Evolutionary conservation across 2,113 vertebrate species (phyloP).

Genomic region (Semnornis frantzii): DNA sequence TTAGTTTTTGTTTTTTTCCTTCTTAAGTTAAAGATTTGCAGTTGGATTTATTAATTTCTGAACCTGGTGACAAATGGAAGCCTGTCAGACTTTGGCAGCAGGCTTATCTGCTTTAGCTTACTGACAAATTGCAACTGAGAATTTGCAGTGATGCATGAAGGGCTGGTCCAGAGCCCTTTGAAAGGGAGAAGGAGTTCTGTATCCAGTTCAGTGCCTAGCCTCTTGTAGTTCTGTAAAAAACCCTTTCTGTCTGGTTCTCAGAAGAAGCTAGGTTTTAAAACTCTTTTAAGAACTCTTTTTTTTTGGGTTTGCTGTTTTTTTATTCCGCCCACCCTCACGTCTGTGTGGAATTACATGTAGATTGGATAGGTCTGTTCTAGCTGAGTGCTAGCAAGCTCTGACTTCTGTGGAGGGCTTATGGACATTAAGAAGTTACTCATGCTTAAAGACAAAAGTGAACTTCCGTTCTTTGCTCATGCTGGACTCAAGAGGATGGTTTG

Average conservation of each 20-base stretch:
- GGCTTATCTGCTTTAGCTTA: background rate
- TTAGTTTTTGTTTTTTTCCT: background rate
- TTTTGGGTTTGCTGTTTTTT: too few species aligned
- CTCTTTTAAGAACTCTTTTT: background rate
- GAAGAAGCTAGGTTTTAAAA: background rate
- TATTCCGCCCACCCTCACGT: background rate
- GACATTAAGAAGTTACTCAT: background rate
- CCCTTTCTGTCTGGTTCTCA: background rate
- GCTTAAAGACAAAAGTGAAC: background rate
- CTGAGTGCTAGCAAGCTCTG: background rate
- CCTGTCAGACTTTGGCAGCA: background rate
- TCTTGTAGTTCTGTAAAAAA: background rate
- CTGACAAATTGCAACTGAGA: background rate
- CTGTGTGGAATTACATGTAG: background rate
- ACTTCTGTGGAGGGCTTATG: background rate
- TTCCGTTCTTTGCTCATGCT: background rate
- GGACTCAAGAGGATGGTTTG: background rate
- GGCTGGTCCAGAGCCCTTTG: background rate
- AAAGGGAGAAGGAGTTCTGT: background rate
- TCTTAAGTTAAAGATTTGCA: background rate
- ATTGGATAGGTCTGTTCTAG: background rate
- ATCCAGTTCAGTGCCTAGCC: background rate
- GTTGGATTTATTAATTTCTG: background rate
- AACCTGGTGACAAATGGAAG: background rate
- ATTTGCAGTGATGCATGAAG: background rate